A percentile compares a stretch with the other conserved stretches of the same genome.
phyloP scores from a whole-genome alignment of 2,113 vertebrate genomes.

The Manacus vitellinus region DNA sequence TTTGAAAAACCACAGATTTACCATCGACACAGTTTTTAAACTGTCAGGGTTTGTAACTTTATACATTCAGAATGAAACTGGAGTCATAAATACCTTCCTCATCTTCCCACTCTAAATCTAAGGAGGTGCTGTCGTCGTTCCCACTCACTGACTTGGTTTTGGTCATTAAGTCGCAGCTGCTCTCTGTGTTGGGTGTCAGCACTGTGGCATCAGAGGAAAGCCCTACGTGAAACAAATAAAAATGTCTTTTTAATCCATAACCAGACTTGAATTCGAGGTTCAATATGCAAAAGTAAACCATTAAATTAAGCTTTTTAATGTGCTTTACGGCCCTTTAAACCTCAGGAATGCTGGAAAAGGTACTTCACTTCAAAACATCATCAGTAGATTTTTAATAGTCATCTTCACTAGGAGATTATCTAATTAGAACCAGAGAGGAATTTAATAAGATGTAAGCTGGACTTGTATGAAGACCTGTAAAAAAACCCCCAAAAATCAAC shows the following conservation, averaged over 20 bases:
- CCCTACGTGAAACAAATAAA: slow-evolving; percentile 67
- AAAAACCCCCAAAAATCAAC: background rate
- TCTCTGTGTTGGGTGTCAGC: slow-evolving; percentile 92
- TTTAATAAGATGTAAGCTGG: background rate
- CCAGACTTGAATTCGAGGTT: background rate
- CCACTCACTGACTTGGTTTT: slow-evolving; percentile 91
- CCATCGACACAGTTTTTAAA: background rate
- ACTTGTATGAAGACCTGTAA: background rate
- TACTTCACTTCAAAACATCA: background rate
- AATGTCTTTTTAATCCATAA: background rate
- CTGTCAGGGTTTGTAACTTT: background rate
- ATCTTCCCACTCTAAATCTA: slow-evolving; percentile 98
- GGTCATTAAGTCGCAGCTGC: slow-evolving; percentile 93
- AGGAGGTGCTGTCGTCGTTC: slow-evolving; percentile 91
- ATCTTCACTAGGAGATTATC: background rate
- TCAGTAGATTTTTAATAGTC: background rate
- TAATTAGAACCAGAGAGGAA: background rate
- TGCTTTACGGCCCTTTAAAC: background rate
- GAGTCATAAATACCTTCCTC: slow-evolving; percentile 86
- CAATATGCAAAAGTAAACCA: background rate
- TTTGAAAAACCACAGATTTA: background rate
- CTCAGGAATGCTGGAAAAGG: background rate
- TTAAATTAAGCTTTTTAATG: background rate
- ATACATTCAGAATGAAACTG: background rate
- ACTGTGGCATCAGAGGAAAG: slow-evolving; percentile 89